Percentiles rank a stretch among this genome's conserved stretches.
Conservation (phyloP, 1,140 invertebrate species). For the Panagrolaimus sp. region DNA sequence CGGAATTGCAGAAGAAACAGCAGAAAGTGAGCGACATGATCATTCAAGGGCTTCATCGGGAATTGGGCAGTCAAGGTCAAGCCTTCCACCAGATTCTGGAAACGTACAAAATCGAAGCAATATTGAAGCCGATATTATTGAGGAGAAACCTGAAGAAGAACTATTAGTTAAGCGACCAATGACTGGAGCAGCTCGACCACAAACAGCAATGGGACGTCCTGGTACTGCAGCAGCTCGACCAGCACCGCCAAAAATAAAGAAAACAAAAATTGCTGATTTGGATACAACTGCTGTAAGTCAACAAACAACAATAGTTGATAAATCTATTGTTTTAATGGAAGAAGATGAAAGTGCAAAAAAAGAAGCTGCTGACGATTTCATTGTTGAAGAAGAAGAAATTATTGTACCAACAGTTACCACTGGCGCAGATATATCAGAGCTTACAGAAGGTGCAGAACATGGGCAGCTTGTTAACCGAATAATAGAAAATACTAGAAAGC, state of each 20-base stretch:
- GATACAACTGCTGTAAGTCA: slow-evolving; percentile 22
- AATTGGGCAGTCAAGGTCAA: slow-evolving; percentile 13
- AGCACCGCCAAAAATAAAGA: slow-evolving; percentile 43
- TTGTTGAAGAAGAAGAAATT: slow-evolving; percentile 39
- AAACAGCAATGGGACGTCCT: slow-evolving; percentile 41
- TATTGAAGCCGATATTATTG: background rate
- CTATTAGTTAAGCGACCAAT: slow-evolving; percentile 3
- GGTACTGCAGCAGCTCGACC: slow-evolving; percentile 38
- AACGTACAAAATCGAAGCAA: background rate
- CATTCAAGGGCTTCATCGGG: background rate
- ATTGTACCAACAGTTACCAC: slow-evolving; percentile 9
- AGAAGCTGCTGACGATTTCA: slow-evolving; percentile 25
- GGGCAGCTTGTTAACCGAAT: slow-evolving; percentile 41
- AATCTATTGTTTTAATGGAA: slow-evolving; percentile 33
- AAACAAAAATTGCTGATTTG: slow-evolving; percentile 33
- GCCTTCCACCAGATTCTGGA: background rate
- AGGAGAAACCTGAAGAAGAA: background rate
- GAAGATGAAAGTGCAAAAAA: slow-evolving; percentile 20
- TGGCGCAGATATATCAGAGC: slow-evolving; percentile 23
- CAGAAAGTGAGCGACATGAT: slow-evolving; percentile 30
- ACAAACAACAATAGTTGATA: slow-evolving; percentile 28
- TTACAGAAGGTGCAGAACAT: slow-evolving; percentile 26
- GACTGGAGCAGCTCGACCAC: slow-evolving; percentile 34
- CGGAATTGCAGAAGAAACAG: slow-evolving; percentile 41
- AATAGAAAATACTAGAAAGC: slow-evolving; percentile 37